Evolutionary conservation across 2,797 vertebrate species (phyloP), one percentile per base, ranked within the genome.

Genomic region (Spinibarbus caldwelli): DNA sequence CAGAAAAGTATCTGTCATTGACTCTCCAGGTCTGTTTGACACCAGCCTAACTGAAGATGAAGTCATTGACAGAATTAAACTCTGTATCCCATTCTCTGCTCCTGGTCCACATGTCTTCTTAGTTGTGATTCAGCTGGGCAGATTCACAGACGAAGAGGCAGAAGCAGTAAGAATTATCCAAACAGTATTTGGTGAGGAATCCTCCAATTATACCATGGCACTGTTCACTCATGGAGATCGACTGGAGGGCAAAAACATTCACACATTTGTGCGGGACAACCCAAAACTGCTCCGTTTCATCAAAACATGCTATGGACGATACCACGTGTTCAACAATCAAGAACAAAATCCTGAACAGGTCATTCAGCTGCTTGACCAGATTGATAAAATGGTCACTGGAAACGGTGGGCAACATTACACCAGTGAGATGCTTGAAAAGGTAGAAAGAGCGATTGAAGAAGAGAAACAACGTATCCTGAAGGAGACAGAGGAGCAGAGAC

Each of bases 61-160:
- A 0, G 87, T 85, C 14, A 4, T 80, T 1, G 3, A 3, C 8
- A 76, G 87, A 34, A 76, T 88, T 68, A 85, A 85, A 43, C 19
- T 0, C 12, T 88, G 87, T 19, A 79, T 86, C n/a, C 79, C 83
- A 3, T 77, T 87, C 26, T 86, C 87, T 43, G 43, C 84, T 54
- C 86, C 86, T n/a, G 84, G 87, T 29, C 85, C 85, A 43, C 85
- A 86, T 67, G 87, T 80, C 8, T 85, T 86, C 11, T 14, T 89
- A 66, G 80, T 87, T 43, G 85, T 85, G 38, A 81, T 86, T 45
- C 45, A 83, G n/a, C 5, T 84, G 10, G 67, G 78, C 17, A 71
- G 86, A 67, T 87, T 90, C 14, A 84, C 84, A 4, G 47, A 86
- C 12, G 81, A 87, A 75, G 88, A 89, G 1, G 52, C 11, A 26